Base-by-base conservation (phyloP, 1,140 invertebrate species). In the Cyclargus thomasi region DNA sequence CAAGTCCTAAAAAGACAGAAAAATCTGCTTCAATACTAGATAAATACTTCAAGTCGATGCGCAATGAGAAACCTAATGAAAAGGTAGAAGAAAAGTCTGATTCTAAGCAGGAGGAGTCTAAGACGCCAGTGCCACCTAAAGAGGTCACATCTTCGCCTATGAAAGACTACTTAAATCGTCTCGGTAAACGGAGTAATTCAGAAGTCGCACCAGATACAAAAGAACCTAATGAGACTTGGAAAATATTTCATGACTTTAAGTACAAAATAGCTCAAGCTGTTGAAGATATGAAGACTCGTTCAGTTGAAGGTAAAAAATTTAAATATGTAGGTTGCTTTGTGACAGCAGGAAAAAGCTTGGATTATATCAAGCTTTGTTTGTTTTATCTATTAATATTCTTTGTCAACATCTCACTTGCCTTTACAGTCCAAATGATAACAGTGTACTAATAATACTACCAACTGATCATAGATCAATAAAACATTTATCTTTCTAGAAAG, bases 201-300 rank as follows among this genome's bases (percentile, higher is more conserved):
- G 90, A 90, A 68, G 76, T 79, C 1, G 66, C 80, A 17, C 80
- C 82, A 63, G 87, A 90, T 62, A 77, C 73, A 11, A 91, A 90
- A 72, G 90, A 91, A 67, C 68, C 75, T 8, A 88, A 88, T 79
- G 90, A 91, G 71, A 90, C 86, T 65, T 91, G 90, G 90, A 91
- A 90, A 75, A 83, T 91, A 70, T 91, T 91, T 71, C 88, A 86
- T 77, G 90, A 91, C 71, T 90, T 91, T 57, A 91, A 90, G 76
- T 89, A 82, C 74, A 91, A 91, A 82, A 90, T 91, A 70, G 86
- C 87, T 39, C 89, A 91, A 69, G 89, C 89, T 65, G 90, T 91
- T 72, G 90, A 91, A 67, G 90, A 91, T 73, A 91, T 91, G 77
- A 91, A 91, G 73, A 90, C 89, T 14, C 77, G 81, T 16, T 86